These are phyloP conservation scores for Gila robusta DNA, from an alignment of 2,797 vertebrate genomes.

Conservation along the genomic window DNA sequence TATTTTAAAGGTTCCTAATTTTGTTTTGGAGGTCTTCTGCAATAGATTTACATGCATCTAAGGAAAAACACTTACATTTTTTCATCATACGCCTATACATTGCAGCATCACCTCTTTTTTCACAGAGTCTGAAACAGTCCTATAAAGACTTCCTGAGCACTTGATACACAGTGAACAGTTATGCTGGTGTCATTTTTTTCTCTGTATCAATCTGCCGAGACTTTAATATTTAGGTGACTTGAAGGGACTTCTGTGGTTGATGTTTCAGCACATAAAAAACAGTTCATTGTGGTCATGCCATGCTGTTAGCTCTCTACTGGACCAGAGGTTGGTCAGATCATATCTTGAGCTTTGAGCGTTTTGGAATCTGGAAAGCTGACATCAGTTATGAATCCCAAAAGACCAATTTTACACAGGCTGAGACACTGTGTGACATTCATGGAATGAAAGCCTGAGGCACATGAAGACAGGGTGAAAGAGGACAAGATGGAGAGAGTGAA, in stretches of 20 bases:
- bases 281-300: constrained; percentile 1
- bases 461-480: constrained; percentile 50
- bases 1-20: background rate
- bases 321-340: constrained; percentile 34
- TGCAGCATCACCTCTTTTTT: background rate
- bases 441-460: constrained; percentile 54
- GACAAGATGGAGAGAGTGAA: constrained; percentile 47
- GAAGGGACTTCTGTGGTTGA: background rate
- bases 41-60: too few relatives aligned
- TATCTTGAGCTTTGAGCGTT: constrained; percentile 63
- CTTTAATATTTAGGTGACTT: background rate
- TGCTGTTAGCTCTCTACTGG: background rate
- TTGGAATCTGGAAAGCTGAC: constrained; percentile 71
- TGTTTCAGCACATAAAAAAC: constrained; percentile 4
- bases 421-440: constrained; percentile 87
- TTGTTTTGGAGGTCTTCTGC: too few relatives aligned
- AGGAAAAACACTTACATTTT: background rate
- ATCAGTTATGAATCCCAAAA: constrained; percentile 79
- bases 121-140: too few relatives aligned
- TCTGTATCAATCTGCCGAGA: background rate
- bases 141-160: background rate
- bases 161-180: background rate
- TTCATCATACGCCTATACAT: background rate
- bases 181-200: background rate
- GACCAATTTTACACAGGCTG: constrained; percentile 77